These are phyloP conservation scores for Myiotriccus ornatus DNA, from an alignment of 2,797 vertebrate species.

Conservation along the genomic window DNA sequence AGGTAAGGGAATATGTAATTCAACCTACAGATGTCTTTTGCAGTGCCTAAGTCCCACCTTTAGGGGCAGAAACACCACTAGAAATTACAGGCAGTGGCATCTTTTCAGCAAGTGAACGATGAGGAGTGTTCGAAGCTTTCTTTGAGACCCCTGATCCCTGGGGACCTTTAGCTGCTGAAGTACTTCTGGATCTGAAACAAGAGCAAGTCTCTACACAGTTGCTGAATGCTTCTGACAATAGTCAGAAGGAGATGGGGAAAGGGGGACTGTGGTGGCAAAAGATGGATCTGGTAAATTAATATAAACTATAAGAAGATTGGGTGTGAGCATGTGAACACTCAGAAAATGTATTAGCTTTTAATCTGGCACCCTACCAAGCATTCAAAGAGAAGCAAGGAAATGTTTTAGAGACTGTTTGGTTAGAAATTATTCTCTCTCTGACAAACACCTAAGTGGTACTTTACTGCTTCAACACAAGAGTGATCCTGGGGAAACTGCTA, in stretches of 20 bases:
- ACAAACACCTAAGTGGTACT: neutral
- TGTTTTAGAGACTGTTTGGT: neutral
- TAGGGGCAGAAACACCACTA: conserved; percentile 20
- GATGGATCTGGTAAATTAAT: neutral
- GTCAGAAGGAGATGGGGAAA: neutral
- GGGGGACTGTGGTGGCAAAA: neutral
- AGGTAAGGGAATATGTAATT: neutral
- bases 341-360: neutral
- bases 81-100: neutral
- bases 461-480: neutral
- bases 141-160: neutral
- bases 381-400: neutral
- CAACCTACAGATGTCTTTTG: neutral
- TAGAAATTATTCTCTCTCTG: neutral
- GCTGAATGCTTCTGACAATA: neutral
- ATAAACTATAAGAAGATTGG: neutral
- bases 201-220: neutral
- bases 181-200: neutral
- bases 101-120: conserved; percentile 6
- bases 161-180: neutral
- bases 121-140: neutral
- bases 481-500: neutral
- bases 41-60: neutral
- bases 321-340: neutral
- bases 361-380: neutral